Evolutionary conservation across 2,113 vertebrate species (phyloP), one percentile per base, ranked within the genome.

Genomic region (Podarcis muralis): DNA sequence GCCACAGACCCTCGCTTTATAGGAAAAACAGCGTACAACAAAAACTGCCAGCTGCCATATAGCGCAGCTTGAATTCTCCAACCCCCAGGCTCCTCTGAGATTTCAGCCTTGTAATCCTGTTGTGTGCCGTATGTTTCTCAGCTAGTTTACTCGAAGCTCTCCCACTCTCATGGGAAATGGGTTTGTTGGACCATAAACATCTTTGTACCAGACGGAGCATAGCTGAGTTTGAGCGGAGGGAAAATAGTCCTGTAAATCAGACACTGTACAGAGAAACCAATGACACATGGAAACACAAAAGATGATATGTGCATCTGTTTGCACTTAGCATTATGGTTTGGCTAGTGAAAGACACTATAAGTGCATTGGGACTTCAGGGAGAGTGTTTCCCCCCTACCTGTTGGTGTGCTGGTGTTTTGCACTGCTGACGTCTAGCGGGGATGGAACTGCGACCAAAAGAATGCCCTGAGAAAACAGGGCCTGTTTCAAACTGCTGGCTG

Each of bases 271-370:
- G 89, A 93, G 80, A 77, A 85, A 92, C 86, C 35, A 81, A 79
- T 40, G 81, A 76, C 90, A 87, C 59, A 72, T 5, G 13, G 6
- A 91, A 77, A 92, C 9, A 15, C 13, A 43, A 43, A n/a, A 32
- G 30, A 84, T 82, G 78, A 23, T 23, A 37, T 6, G 76, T 65
- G 77, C 90, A 90, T 91, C 86, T 95, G 86, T 94, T 95, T 94
- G 62, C 80, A 86, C 62, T 95, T 94, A 32, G 40, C 87, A 93
- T 30, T 89, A 87, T 6, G 86, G 27, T 80, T 79, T 59, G 37
- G 75, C 91, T 94, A 20, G 32, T 75, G 92, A 92, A 93, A 53
- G 35, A 94, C 15, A 86, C 0, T 0, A 0, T 43, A 93, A 89
- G 90, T 87, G 89, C 90, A 71, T 37, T n/a, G 25, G 86, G 74